Base-by-base conservation (phyloP, 2,113 vertebrate species). In the Lichenostomus cassidix region DNA sequence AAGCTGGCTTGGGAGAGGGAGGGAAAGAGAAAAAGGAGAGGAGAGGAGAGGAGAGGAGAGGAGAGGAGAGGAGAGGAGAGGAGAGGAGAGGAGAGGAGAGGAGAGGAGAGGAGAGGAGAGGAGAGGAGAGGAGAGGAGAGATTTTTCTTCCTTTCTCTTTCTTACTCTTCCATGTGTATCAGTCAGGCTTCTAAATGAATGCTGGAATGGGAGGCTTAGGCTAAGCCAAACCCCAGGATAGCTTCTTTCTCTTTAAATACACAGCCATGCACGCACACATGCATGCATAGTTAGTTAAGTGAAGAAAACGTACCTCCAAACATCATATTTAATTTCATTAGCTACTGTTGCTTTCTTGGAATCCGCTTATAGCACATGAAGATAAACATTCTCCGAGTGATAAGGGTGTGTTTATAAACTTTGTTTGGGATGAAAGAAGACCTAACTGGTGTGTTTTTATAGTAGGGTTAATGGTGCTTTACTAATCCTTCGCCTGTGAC, bases 401-500 rank as follows among this genome's bases (percentile, higher is more conserved):
- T 97, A 98, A 97, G 90, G 70, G 52, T 74, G 50, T 97, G 96
- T 98, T 97, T 98, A 97, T 97, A 97, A 97, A 96, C 94, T 96
- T 90, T 47, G 67, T 95, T 97, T 96, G 95, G 95, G 97, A 97
- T 97, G 96, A 98, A 98, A 98, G 98, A 97, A 97, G 47, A 39
- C 69, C 73, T 77, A 86, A 91, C 87, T 93, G 90, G 63, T 93
- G 95, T 97, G 95, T 97, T 97, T 98, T 97, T 94, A 89, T 86
- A 96, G 92, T 94, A 94, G 89, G 87, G 97, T 97, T 98, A 97
- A 98, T 96, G 96, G 93, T 92, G 92, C 97, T 97, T 97, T 96
- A 89, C 97, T 98, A 97, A 98, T 97, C 95, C 95, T 85, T 81
- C 87, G 94, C 96, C 95, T 96, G 83, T 83, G 94, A 90, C 84